Percentiles rank a stretch among this genome's conserved stretches.
Evolutionary conservation across 1,140 invertebrate species (phyloP).

Genomic region (Drosophila ficusphila): DNA sequence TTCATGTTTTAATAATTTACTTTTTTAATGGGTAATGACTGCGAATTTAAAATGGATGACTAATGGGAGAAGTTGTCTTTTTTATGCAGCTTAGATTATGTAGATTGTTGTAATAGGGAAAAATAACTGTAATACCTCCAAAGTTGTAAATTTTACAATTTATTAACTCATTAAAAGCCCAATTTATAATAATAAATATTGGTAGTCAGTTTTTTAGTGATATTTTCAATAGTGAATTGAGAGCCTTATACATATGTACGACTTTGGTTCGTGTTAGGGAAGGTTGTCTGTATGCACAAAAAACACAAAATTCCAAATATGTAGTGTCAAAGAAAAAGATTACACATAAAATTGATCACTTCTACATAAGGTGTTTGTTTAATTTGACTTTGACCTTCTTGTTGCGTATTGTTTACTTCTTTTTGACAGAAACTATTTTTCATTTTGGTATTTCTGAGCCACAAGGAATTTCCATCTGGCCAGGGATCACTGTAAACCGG

Average conservation of each 20-base stretch:
- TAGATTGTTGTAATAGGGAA: too few species aligned
- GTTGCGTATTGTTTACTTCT: not conserved
- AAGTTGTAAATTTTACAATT: not conserved
- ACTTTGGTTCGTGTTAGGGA: not conserved
- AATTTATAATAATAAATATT: too few species aligned
- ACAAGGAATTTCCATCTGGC: not conserved
- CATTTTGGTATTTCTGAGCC: not conserved
- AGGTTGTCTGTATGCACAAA: not conserved
- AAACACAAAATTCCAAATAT: not conserved
- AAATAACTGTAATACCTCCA: too few species aligned
- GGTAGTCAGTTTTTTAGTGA: too few species aligned
- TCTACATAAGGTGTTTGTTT: not conserved
- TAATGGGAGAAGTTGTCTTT: too few species aligned
- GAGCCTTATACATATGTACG: too few species aligned
- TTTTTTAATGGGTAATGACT: not conserved
- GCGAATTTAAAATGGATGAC: not conserved
- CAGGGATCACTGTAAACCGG: slow-evolving; percentile 16
- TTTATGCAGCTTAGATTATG: too few species aligned
- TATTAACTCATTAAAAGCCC: too few species aligned
- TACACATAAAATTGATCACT: not conserved
- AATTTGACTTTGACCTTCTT: not conserved
- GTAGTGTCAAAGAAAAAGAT: not conserved
- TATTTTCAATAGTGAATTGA: too few species aligned
- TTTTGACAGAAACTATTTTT: too few species aligned
- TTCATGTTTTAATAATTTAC: slow-evolving; percentile 14